Base-by-base conservation (phyloP, 2,888 invertebrate genomes). In the Drosophila demipolita region DNA sequence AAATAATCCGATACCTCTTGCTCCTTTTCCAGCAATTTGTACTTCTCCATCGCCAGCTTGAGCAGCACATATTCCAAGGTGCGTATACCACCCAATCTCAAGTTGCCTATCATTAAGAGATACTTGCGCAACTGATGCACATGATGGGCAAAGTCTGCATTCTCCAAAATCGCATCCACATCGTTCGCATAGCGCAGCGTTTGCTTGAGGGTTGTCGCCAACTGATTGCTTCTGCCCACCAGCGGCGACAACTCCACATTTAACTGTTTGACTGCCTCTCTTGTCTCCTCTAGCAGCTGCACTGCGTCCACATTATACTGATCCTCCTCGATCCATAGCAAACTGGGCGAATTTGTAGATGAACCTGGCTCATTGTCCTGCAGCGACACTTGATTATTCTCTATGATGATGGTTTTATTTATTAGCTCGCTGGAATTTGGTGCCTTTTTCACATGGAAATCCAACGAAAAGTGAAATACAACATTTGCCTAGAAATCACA, bases 1-100 rank as follows among this genome's bases (percentile, higher is more conserved):
- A 91, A 68, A n/a, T 81, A 84, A 9, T 70, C 62, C 1, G 38
- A 33, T 1, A 89, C 67, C 61, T 83, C 72, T n/a, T 70, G 66
- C n/a, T 84, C 82, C 54, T 82, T 66, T n/a, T 59, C 57, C 20
- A 72, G 38, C 36, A 91, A 45, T 36, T 71, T 66, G 49, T 83
- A 73, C 54, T 90, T 91, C 38, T 84, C 87, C 49, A 91, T 50
- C 1, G 75, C 66, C 60, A 91, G 57, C 59, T 88, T 90, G 23
- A 91, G 75, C 15, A 91, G 64, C 12, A 77, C 78, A 66, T 75
- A 89, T 38, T 91, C 91, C 35, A 91, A 52, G 5, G 78, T 79
- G 5, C 82, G 82, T 8, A 71, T 64, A 0, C 78, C 83, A 3
- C 80, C 87, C 8, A 54, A 4, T 5, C 73, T 69, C 36, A 91